Conservation (phyloP, 2,888 invertebrate species). For the Archips crataeganus region DNA sequence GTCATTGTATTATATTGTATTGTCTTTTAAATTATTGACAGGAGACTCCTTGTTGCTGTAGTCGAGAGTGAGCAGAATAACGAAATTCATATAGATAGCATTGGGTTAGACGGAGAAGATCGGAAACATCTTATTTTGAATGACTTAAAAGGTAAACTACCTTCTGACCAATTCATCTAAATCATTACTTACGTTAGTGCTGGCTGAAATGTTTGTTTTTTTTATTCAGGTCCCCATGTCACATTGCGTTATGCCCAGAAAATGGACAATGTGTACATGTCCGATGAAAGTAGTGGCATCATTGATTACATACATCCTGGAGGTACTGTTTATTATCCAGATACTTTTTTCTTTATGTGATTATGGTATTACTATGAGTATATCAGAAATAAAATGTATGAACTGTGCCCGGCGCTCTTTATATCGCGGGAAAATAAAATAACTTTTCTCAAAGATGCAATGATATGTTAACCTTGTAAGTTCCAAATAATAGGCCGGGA, state of each 20-base stretch:
- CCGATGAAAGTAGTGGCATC: conserved; percentile 87
- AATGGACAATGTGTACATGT: conserved; percentile 87
- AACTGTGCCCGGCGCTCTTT: too few relatives aligned
- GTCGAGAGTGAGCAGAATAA: conserved; percentile 64
- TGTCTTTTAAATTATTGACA: conserved; percentile 58
- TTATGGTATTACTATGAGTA: too few relatives aligned
- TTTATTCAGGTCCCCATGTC: conserved; percentile 78
- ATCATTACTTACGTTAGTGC: too few relatives aligned
- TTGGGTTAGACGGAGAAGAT: conserved; percentile 88
- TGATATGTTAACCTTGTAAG: too few relatives aligned
- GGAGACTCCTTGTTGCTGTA: conserved; percentile 88
- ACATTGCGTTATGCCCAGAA: conserved; percentile 83
- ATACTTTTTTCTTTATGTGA: neutral
- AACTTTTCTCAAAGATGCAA: too few relatives aligned
- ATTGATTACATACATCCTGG: conserved; percentile 88
- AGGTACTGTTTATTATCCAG: conserved; percentile 64
- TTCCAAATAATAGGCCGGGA: too few relatives aligned
- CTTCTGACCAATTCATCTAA: neutral
- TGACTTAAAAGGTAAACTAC: conserved; percentile 63
- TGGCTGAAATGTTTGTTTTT: neutral
- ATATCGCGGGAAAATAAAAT: too few relatives aligned
- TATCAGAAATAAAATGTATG: too few relatives aligned
- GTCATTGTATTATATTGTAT: neutral
- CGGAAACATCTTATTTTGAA: conserved; percentile 62
- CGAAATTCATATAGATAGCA: conserved; percentile 87